Conservation (phyloP, 2,888 invertebrate genomes). For the Criorhina ranunculi region DNA sequence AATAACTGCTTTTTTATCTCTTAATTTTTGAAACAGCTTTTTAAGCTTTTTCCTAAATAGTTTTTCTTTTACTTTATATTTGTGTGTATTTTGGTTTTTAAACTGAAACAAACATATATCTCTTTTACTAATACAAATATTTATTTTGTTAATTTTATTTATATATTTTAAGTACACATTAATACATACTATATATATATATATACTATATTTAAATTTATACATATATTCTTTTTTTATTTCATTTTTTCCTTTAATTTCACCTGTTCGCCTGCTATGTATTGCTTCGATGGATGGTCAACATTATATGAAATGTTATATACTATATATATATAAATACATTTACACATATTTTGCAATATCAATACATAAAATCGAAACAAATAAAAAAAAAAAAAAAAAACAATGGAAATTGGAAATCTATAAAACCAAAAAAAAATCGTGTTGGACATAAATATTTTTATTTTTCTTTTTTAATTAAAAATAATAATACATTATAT, state of each 20-base stretch:
- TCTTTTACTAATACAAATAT: slow-evolving; percentile 22
- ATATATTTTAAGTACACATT: slow-evolving; percentile 29
- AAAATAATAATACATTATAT: slow-evolving; percentile 52
- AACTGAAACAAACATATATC: no score
- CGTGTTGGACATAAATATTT: slow-evolving; percentile 33
- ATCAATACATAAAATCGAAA: slow-evolving; percentile 43
- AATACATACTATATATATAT: slow-evolving; percentile 34
- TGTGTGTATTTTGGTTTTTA: slow-evolving; percentile 22
- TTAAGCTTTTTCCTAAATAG: slow-evolving; percentile 63
- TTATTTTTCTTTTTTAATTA: slow-evolving; percentile 33
- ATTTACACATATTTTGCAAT: slow-evolving; percentile 53
- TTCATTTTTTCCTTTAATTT: slow-evolving; percentile 82
- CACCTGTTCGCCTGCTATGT: slow-evolving; percentile 84
- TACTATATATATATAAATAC: slow-evolving; percentile 46
- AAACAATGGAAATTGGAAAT: slow-evolving; percentile 75
- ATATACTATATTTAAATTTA: slow-evolving; percentile 60
- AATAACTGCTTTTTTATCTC: slow-evolving; percentile 46
- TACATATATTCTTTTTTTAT: slow-evolving; percentile 79
- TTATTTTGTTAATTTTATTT: slow-evolving; percentile 47
- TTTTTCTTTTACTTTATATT: slow-evolving; percentile 22
- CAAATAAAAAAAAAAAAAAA: no score
- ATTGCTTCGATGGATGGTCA: slow-evolving; percentile 84
- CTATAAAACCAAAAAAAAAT: slow-evolving; percentile 38
- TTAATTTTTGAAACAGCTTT: slow-evolving; percentile 68
- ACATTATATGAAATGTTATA: slow-evolving; percentile 73